These are phyloP conservation scores for Odobenus rosmarus DNA, from an alignment of 2,113 vertebrate species.

Conservation along the genomic window DNA sequence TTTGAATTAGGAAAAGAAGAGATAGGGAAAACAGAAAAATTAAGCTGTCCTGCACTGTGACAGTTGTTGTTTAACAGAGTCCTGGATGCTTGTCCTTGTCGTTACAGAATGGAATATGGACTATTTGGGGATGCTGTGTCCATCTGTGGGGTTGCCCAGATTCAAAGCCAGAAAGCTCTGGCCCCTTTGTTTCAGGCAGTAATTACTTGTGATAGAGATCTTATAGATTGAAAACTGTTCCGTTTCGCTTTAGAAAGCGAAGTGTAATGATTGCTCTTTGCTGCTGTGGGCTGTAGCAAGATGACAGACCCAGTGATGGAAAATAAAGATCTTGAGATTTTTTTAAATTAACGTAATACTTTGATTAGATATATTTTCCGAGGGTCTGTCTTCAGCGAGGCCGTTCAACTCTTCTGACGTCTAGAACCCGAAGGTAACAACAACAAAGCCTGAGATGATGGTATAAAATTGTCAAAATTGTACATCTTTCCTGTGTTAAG, in stretches of 20 bases:
- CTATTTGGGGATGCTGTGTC: neutral
- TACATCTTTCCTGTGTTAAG: no score
- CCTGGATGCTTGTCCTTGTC: neutral
- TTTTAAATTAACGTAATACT: neutral
- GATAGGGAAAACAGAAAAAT: neutral
- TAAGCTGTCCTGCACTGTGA: no score
- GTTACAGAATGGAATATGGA: neutral
- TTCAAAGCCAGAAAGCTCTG: neutral
- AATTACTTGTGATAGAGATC: neutral
- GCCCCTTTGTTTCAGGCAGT: neutral
- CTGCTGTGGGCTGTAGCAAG: neutral
- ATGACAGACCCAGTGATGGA: neutral
- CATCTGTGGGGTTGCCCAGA: neutral
- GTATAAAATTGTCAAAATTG: no score
- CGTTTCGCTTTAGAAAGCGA: neutral
- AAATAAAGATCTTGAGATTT: neutral
- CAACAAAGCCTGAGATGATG: neutral
- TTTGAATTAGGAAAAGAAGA: neutral
- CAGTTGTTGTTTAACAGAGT: neutral
- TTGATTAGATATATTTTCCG: neutral
- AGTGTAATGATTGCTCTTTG: neutral
- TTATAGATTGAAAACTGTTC: neutral
- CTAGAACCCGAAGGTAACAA: neutral
- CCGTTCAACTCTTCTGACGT: neutral
- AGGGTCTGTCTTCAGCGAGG: neutral